Evolutionary conservation across 2,888 invertebrate genomes (phyloP), one percentile per base, ranked within the genome.

Genomic region (Apodemia duryi): DNA sequence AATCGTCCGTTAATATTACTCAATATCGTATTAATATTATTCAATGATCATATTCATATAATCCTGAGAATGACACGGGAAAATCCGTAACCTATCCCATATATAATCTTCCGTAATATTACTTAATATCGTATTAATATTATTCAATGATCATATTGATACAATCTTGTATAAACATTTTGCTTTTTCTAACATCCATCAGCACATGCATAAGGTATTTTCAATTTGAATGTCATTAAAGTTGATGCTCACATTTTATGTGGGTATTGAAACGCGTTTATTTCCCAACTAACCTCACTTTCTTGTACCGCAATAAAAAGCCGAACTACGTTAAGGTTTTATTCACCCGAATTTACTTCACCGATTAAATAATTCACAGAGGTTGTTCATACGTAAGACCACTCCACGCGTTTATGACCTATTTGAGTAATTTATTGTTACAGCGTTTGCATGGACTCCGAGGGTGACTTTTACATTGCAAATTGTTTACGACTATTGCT

Each of bases 381-480:
- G 65, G 63, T 68, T 60, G 43, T 63, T 65, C 66, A 63, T 66
- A 68, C 66, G 63, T 64, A 64, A 66, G 61, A 66, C 64, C 41
- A 49, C 65, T 70, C 65, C 38, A 67, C 69, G 70, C 70, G 66
- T 73, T 74, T 73, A 73, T 70, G 68, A 68, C 61, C 67, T 68
- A 49, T 70, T 66, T 70, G 67, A 54, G 67, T 72, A 72, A 74
- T 74, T 72, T 74, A 72, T 69, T 64, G 67, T 64, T 21, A 35
- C 54, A 66, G 63, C 63, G 65, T 68, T 67, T 68, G 65, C 71
- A 64, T 67, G 66, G 65, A 61, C 62, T 65, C 61, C 35, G 60
- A 32, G 49, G 41, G 51, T 54, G 52, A 69, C 57, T 60, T 67
- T 66, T 66, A 67, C 62, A 62, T 52, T 66, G 54, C 61, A 51